Evolutionary conservation across 2,113 vertebrate species (phyloP), one percentile per base, ranked within the genome.

Genomic region (Austrofundulus limnaeus): DNA sequence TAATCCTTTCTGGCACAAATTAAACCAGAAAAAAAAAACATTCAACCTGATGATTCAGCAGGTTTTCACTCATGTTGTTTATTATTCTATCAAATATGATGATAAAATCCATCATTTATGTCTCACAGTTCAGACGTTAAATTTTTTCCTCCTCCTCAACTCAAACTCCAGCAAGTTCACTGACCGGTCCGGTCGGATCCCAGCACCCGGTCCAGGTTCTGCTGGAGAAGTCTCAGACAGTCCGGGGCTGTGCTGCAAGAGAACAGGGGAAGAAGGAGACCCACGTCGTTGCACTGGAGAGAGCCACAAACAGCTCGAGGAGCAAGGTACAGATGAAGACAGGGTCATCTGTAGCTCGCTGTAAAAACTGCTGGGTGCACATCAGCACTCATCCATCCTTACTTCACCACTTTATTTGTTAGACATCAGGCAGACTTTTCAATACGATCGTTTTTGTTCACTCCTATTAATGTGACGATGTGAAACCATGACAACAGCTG

Each of bases 181-280:
- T 73, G 41, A 61, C 25, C 1, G 61, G n/a, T 14, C 83, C 79
- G 6, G 77, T 48, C 11, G 90, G 72, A 61, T 41, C 17, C 13
- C 84, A 51, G 2, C 90, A 91, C 46, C 91, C 92, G 0, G 90
- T 94, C 17, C 86, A 69, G 58, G 92, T 80, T 45, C 86, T 90
- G 47, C 84, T 92, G 69, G 92, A 94, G 83, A 74, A 62, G 14
- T 87, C 91, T 1, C 78, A 88, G 46, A 85, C 64, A 0, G 92
- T 90, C 0, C 86, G 65, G 0, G 93, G 92, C 41, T 93, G 93
- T 11, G 87, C 81, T 2, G 89, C 92, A 2, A 73, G 80, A 69
- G 91, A 90, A 19, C 75, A 34, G 0, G 87, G 89, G 0, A 73
- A 75, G 55, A 89, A 81, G 65, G 92, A 94, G 75, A 93, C 92